These are phyloP conservation scores for Papilio dardanus DNA, from an alignment of 1,140 invertebrate genomes.

Conservation along the genomic window DNA sequence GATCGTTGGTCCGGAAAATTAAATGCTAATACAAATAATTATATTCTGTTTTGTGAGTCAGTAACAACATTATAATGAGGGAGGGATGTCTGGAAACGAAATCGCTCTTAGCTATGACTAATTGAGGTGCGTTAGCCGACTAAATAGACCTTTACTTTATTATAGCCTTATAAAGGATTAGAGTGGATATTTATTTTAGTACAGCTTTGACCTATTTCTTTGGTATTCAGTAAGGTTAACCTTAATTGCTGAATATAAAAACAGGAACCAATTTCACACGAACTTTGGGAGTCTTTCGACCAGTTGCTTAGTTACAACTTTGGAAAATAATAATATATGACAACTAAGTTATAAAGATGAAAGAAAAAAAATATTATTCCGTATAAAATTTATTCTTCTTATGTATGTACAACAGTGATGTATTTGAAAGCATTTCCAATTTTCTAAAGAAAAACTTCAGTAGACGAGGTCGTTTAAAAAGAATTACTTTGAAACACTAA, in stretches of 20 bases:
- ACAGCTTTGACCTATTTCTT: not conserved
- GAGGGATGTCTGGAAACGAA: constrained; percentile 58
- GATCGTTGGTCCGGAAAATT: constrained; percentile 73
- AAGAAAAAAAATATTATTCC: too few relatives aligned
- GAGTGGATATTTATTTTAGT: constrained; percentile 3
- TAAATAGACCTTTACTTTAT: constrained; percentile 45
- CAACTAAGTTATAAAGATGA: too few relatives aligned
- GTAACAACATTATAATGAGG: constrained; percentile 78
- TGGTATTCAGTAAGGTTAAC: not conserved
- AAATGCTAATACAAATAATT: constrained; percentile 79
- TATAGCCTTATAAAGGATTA: constrained; percentile 22
- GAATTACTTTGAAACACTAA: constrained; percentile 15
- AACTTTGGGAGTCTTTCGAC: too few relatives aligned
- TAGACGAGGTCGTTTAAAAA: constrained; percentile 12
- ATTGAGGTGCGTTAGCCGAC: constrained; percentile 48
- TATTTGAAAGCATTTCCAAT: too few relatives aligned
- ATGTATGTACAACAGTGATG: too few relatives aligned
- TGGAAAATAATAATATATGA: too few relatives aligned
- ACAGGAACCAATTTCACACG: not conserved
- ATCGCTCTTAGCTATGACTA: constrained; percentile 65
- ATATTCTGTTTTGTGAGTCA: constrained; percentile 66
- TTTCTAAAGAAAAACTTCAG: not conserved
- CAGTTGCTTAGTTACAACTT: too few relatives aligned
- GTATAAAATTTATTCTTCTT: too few relatives aligned
- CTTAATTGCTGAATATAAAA: not conserved